These are phyloP conservation scores for Cathartes aura DNA, from an alignment of 2,113 vertebrate genomes.

Conservation along the genomic window DNA sequence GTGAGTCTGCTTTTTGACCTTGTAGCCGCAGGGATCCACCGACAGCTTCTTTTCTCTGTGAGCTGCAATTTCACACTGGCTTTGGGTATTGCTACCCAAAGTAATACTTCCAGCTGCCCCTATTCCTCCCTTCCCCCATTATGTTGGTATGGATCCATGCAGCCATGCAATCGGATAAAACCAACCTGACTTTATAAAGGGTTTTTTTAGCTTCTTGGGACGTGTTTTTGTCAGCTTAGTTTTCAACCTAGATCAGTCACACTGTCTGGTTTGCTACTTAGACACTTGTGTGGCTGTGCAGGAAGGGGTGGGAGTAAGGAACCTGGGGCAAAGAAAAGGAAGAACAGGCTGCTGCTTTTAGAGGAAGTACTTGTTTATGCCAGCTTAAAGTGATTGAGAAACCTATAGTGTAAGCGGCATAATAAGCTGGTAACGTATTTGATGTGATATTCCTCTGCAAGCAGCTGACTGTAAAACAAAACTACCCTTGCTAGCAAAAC, in stretches of 20 bases:
- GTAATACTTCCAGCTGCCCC: not conserved
- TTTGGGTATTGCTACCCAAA: not conserved
- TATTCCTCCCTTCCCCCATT: not conserved
- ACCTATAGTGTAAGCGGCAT: not conserved
- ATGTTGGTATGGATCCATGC: not conserved
- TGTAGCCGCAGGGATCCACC: not conserved
- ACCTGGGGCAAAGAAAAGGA: slow-evolving; percentile 1
- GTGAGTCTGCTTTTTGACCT: not conserved
- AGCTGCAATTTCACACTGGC: not conserved
- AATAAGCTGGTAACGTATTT: not conserved
- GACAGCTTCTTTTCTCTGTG: not conserved
- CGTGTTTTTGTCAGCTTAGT: not conserved
- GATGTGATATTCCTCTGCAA: not conserved
- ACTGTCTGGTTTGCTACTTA: not conserved
- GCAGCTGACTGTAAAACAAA: not conserved
- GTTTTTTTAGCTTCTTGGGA: not conserved
- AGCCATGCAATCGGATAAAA: not conserved
- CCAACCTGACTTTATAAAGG: not conserved
- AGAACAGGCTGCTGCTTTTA: not conserved
- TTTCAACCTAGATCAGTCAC: not conserved
- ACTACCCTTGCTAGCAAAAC: not conserved
- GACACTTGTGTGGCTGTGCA: not conserved
- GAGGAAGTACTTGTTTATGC: slow-evolving; percentile 37
- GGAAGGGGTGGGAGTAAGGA: slow-evolving; percentile 33
- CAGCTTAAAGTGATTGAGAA: not conserved